Base-by-base conservation (phyloP, 1,140 invertebrate species). In the Ridgeia piscesae region DNA sequence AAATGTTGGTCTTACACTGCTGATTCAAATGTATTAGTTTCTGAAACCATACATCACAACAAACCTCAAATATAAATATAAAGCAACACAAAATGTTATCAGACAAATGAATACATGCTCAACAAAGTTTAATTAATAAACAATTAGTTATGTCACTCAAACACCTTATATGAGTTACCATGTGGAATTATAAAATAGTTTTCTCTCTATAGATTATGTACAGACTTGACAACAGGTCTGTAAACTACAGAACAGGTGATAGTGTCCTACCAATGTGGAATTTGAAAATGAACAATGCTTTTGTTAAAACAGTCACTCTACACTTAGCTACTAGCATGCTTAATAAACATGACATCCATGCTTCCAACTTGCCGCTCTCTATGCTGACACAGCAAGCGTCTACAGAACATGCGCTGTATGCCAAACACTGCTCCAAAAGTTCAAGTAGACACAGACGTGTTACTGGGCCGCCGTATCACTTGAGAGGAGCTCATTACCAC, bases 231-330 rank as follows among this genome's bases (percentile, higher is more conserved):
- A 21, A 21, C 58, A 77, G 27, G 58, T 77, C 27, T 27, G 58
- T 17, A 77, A 77, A 77, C 11, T 77, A 27, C 58, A 77, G 17
- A 77, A 0, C 58, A 77, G 2, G 17, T 77, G 17, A 21, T 77
- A 77, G 17, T 1, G 27, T 77, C 58, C 27, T 77, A 77, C 14
- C 58, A 17, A 8, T 21, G 11, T 2, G 27, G 58, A 77, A 42
- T 42, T 11, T 42, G 42, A 42, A 42, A 91, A 14, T 42, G 34
- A 91, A 50, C 34, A 35, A 50, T 33, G n/a, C 91, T 50, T 34
- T 91, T 34, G 14, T 91, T 91, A 42, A 42, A 91, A 91, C 33
- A 58, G 42, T 58, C n/a, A 91, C 27, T 77, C 14, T 77, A 77
- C 27, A 77, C 58, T 77, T 77, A 31, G 27, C 27, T 77, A 77